Base-by-base conservation (phyloP, 2,888 invertebrate genomes). In the Tanypteryx hageni region DNA sequence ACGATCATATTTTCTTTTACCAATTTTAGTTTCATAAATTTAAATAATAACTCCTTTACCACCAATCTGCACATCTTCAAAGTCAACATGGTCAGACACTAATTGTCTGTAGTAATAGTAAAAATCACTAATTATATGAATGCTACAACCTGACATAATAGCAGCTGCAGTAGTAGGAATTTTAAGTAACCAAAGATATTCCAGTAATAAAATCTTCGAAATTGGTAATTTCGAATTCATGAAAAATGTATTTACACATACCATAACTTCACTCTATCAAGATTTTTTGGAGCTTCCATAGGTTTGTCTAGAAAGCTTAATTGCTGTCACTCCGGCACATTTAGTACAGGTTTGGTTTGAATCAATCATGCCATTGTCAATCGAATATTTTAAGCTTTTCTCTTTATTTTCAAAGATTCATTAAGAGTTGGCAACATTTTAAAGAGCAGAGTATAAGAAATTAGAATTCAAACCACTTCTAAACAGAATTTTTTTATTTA, bases 41-140 rank as follows among this genome's bases (percentile, higher is more conserved):
- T 22, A n/a, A 5, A 76, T 16, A 14, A 22, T 22, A 5, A 76
- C 76, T 22, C 76, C 76, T 16, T 76, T 27, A 11, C 76, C 76
- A 22, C 76, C 76, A 22, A 76, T 76, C 11, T 76, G 76, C 22
- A 76, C 76, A 27, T 76, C 76, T 76, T 76, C 22, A 76, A 76
- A 76, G 4, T 76, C 76, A n/a, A 76, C 7, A 76, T 76, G 76
- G 27, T 76, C 27, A 22, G 76, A 76, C 11, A 76, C 76, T 27
- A 76, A 76, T 76, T 76, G n/a, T 27, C 76, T 76, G 27, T 22
- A 76, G 27, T 76, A 76, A n/a, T 76, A 11, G 27, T 76, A 76
- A 22, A 76, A 22, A 27, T 76, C 76, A 22, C 22, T 22, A 76
- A 76, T 27, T 22, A 27, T 76, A 22, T 76, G 76, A 76, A 10